Base-by-base conservation (phyloP, 2,888 invertebrate genomes). In the Lasioglossum pauxillum region DNA sequence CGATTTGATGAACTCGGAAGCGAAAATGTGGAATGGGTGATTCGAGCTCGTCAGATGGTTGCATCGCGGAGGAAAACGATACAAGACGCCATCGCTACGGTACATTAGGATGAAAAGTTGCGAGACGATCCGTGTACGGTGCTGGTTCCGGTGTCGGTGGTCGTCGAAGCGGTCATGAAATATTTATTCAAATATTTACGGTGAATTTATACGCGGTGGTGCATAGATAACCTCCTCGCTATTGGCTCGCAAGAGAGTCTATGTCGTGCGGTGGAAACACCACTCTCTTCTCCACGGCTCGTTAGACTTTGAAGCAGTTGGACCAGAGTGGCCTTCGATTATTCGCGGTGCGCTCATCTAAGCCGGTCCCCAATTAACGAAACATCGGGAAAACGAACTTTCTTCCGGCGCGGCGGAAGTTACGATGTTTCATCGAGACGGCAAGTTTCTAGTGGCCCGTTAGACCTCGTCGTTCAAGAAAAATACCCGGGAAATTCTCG, bases 231-330 rank as follows among this genome's bases (percentile, higher is more conserved):
- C 31, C 19, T 0, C 1, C 0, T 35, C 16, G 16, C 27, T 27
- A 60, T 60, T 60, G 27, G 12, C n/a, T 27, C 7, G 57, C 19
- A 5, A 5, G 31, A 16, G 19, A 19, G 64, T 19, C 16, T 53
- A 8, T 31, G 35, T 19, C 80, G 81, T 67, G 81, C 75, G 44
- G 69, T 46, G 74, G 67, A 53, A 53, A 53, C 53, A 23, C 53
- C 53, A 23, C 10, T 76, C 79, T 77, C 77, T 80, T 77, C 74
- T 75, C 83, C 80, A 46, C 38, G 60, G 85, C 84, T 90, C 82
- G 90, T 90, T 87, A 89, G 73, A 79, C 67, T 86, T 87, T 89
- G 87, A 49, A 84, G 85, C 79, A 75, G 87, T 85, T 82, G 82
- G 71, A 76, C 78, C 38, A n/a, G 74, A 84, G 82, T 82, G 81